Evolutionary conservation across 2,888 invertebrate species (phyloP).

Genomic region (Melinaea menophilus): DNA sequence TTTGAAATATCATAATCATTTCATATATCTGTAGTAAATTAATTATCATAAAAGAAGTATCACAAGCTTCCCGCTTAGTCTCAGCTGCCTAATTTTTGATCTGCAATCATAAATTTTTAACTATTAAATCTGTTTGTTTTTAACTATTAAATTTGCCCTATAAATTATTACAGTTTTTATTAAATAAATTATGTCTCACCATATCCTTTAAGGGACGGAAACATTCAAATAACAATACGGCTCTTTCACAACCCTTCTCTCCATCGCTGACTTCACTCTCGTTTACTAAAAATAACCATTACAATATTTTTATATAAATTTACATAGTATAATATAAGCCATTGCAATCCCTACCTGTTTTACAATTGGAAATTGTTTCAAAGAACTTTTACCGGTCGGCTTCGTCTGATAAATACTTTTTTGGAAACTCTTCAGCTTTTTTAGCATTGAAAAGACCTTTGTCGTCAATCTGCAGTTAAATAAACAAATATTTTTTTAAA

Average conservation of each 20-base stretch:
- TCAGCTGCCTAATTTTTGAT: too few species aligned
- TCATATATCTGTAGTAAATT: too few species aligned
- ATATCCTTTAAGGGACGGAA: constrained; percentile 39
- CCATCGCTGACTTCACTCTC: constrained; percentile 45
- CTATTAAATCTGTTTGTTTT: too few species aligned
- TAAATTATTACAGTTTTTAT: too few species aligned
- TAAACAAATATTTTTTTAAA: background rate
- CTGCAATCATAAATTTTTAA: too few species aligned
- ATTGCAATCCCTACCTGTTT: constrained; percentile 37
- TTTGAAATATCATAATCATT: too few species aligned
- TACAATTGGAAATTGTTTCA: constrained; percentile 38
- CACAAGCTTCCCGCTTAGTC: too few species aligned
- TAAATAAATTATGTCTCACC: constrained; percentile 32
- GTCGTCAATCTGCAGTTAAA: constrained; percentile 42
- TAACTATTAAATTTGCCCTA: too few species aligned
- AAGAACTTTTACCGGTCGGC: constrained; percentile 37
- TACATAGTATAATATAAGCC: background rate
- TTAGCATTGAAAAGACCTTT: constrained; percentile 46
- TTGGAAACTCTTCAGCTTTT: constrained; percentile 32
- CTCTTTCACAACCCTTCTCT: constrained; percentile 49
- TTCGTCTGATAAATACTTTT: constrained; percentile 39
- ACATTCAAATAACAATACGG: constrained; percentile 43
- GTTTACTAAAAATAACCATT: constrained; percentile 45
- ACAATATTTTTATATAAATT: background rate
- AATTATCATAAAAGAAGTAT: too few species aligned